Percentiles rank a stretch among this genome's conserved stretches.
These are phyloP conservation scores for Centruroides sculpturatus DNA, from an alignment of 1,140 invertebrate genomes.

Conservation along the genomic window DNA sequence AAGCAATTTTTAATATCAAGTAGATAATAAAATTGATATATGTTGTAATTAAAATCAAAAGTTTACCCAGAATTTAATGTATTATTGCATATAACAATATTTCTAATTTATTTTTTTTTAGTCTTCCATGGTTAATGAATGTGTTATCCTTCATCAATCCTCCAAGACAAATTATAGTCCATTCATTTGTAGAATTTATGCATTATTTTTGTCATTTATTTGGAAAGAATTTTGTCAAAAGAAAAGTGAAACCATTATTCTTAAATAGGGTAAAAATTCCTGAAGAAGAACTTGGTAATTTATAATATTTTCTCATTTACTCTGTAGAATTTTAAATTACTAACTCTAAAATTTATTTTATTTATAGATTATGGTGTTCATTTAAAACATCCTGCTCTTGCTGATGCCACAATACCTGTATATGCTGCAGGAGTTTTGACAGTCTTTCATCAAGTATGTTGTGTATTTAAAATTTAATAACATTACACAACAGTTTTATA, in stretches of 20 bases:
- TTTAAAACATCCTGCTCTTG: conserved; percentile 26
- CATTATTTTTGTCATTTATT: conserved; percentile 35
- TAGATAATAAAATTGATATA: too few relatives aligned
- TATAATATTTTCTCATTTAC: not conserved
- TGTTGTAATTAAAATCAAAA: too few relatives aligned
- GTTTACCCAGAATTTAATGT: too few relatives aligned
- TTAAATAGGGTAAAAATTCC: conserved; percentile 23
- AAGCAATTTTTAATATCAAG: too few relatives aligned
- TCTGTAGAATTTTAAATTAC: not conserved
- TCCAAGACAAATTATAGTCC: conserved; percentile 23
- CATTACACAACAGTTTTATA: too few relatives aligned
- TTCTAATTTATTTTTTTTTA: conserved; percentile 16
- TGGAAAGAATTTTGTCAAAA: conserved; percentile 32
- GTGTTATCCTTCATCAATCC: conserved; percentile 25
- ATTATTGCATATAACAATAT: not conserved
- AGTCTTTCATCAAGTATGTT: conserved; percentile 25
- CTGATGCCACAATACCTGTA: conserved; percentile 37
- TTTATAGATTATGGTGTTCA: conserved; percentile 25
- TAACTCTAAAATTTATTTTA: conserved; percentile 2
- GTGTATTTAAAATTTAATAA: too few relatives aligned
- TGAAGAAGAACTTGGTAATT: conserved; percentile 28
- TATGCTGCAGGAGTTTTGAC: conserved; percentile 38
- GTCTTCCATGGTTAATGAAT: conserved; percentile 25
- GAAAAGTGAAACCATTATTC: conserved; percentile 37
- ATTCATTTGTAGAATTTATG: conserved; percentile 32